A percentile compares a stretch with the other conserved stretches of the same genome.
Conservation (phyloP, 2,113 vertebrate genomes). For the Sylvietta virens region DNA sequence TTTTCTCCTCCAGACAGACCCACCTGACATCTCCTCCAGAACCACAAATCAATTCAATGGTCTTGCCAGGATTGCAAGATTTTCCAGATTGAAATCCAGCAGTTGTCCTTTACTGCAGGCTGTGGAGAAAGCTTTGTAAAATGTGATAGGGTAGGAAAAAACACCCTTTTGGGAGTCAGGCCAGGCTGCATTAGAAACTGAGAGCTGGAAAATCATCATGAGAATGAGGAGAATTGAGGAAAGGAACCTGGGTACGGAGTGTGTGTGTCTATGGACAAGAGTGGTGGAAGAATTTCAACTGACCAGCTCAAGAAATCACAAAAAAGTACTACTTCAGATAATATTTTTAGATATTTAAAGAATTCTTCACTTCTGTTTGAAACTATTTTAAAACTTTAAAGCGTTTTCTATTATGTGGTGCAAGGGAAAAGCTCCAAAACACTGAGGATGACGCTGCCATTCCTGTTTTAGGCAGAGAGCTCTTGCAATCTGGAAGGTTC, state of each 20-base stretch:
- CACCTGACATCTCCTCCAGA: background rate
- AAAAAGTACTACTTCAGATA: background rate
- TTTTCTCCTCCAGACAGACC: background rate
- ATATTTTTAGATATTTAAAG: background rate
- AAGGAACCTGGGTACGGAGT: background rate
- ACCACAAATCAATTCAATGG: background rate
- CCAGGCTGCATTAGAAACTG: background rate
- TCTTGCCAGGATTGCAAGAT: background rate
- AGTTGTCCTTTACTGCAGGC: background rate
- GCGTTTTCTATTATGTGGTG: background rate
- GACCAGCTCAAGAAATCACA: background rate
- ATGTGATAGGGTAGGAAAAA: background rate
- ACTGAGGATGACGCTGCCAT: accelerated
- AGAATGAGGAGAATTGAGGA: background rate
- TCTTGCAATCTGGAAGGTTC: background rate
- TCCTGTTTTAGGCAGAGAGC: background rate
- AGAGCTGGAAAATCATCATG: background rate
- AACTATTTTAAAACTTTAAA: background rate
- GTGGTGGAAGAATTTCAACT: background rate
- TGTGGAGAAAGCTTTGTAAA: background rate
- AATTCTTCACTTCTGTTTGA: background rate
- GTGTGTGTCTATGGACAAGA: background rate
- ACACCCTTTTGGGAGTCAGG: background rate
- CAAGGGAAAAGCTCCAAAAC: background rate
- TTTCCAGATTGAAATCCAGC: background rate